These are phyloP conservation scores for Lycia hirtaria DNA, from an alignment of 2,888 invertebrate species.

Conservation along the genomic window DNA sequence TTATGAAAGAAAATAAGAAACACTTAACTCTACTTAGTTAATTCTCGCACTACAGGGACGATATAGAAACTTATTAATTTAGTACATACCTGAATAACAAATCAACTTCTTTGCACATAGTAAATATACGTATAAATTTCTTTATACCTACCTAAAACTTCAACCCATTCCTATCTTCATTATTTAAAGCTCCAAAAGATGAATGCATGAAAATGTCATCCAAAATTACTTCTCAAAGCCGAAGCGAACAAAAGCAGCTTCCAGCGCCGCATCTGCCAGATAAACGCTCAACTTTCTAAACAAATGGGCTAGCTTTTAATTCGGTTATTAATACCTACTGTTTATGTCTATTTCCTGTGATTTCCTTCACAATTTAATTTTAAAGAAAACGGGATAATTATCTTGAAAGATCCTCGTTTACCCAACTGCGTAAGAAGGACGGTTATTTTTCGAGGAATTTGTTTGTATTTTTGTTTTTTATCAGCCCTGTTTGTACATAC, in stretches of 20 bases:
- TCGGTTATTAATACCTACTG: conserved; percentile 1
- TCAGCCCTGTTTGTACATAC: no score
- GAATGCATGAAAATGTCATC: conserved; percentile 29
- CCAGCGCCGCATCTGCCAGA: background rate
- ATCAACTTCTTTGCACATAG: no score
- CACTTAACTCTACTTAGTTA: no score
- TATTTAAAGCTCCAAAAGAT: conserved; percentile 9
- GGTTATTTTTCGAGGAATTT: no score
- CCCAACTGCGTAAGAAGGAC: no score
- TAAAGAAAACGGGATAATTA: background rate
- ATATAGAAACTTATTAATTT: no score
- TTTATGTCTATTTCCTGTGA: background rate
- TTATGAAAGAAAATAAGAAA: no score
- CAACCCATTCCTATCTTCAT: background rate
- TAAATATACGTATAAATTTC: background rate
- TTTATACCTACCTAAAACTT: background rate
- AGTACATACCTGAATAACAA: no score
- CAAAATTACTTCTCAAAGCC: conserved; percentile 25
- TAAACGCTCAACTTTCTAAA: conserved; percentile 7
- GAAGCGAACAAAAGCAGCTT: conserved; percentile 21
- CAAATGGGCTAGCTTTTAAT: conserved; percentile 9
- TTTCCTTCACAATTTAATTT: background rate
- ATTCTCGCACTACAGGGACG: no score
- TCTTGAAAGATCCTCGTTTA: background rate
- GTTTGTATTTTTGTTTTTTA: no score